Evolutionary conservation across 2,888 invertebrate genomes (phyloP), one percentile per base, ranked within the genome.

Genomic region (Amblyjoppa fuscipennis): DNA sequence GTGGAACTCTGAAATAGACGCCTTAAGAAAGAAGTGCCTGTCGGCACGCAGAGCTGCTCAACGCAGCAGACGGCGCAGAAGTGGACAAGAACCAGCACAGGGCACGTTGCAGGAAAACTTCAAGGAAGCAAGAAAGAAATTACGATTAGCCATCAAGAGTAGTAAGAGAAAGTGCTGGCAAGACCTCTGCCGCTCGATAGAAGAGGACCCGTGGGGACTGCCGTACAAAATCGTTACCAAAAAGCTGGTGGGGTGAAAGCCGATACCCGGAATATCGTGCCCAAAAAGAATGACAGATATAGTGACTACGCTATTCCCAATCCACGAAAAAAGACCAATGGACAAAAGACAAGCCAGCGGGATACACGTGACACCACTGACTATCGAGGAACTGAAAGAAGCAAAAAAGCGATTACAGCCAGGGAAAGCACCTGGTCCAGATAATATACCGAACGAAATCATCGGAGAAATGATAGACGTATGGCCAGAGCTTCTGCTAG

Each of bases 181-280:
- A 5, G 83, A 88, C 64, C 80, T 88, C 2, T 28, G 84, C 7
- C 31, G 75, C 0, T 81, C 84, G 34, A 83, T 87, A 11, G 83
- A 88, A 3, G 31, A 77, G 1, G 87, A 88, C 45, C 81, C 80
- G 38, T 86, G 84, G 84, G 87, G 80, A 1, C 69, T 77, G 11
- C 87, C 87, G 3, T 86, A 87, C 56, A 84, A 78, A 66, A 79
- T 86, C 0, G 86, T 88, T 16, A 87, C 85, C 70, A 80, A 82
- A 25, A 59, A 56, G 5, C 83, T 88, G 5, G 77, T 75, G 61
- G 64, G 70, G 20, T 70, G 82, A 7, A 49, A 80, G 56, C 78
- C 56, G 51, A 81, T 77, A 20, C 80, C 73, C 3, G 34, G 71
- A 53, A 86, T 88, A 9, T 76, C 86, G 2, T 85, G 87, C 56